These are phyloP conservation scores for Carettochelys insculpta DNA, from an alignment of 2,113 vertebrate genomes.

Conservation along the genomic window DNA sequence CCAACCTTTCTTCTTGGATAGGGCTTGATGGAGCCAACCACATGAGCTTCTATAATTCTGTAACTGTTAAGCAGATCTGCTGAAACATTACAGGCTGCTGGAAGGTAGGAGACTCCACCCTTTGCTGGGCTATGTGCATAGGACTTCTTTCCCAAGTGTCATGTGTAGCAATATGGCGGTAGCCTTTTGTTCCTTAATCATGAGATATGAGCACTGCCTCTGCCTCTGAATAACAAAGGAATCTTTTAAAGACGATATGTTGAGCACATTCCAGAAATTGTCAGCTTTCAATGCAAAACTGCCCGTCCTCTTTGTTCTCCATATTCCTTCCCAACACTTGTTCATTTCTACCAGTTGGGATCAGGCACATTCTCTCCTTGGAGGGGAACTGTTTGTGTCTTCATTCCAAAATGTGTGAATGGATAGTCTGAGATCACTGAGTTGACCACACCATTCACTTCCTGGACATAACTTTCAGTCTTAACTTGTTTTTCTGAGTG, in stretches of 20 bases:
- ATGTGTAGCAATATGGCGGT: rapidly evolving
- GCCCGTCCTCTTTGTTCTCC: not conserved
- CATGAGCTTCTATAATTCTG: no score
- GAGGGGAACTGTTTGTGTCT: not conserved
- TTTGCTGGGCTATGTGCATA: not conserved
- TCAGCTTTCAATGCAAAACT: not conserved
- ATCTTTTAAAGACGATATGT: not conserved
- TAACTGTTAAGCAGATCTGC: not conserved
- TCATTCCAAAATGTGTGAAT: not conserved
- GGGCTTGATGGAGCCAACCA: no score
- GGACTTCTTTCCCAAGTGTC: not conserved
- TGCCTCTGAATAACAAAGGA: rapidly evolving
- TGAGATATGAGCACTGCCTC: rapidly evolving
- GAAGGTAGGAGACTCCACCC: not conserved
- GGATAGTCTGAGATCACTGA: not conserved
- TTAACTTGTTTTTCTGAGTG: not conserved
- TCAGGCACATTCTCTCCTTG: not conserved
- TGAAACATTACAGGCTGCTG: not conserved
- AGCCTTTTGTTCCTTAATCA: not conserved
- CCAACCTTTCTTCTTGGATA: not conserved
- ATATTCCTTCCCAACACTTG: not conserved
- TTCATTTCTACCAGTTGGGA: not conserved
- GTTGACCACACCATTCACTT: not conserved
- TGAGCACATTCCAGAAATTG: rapidly evolving
- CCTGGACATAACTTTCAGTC: not conserved